Conservation (phyloP, 1,140 invertebrate genomes). For the Plutomurus gul region DNA sequence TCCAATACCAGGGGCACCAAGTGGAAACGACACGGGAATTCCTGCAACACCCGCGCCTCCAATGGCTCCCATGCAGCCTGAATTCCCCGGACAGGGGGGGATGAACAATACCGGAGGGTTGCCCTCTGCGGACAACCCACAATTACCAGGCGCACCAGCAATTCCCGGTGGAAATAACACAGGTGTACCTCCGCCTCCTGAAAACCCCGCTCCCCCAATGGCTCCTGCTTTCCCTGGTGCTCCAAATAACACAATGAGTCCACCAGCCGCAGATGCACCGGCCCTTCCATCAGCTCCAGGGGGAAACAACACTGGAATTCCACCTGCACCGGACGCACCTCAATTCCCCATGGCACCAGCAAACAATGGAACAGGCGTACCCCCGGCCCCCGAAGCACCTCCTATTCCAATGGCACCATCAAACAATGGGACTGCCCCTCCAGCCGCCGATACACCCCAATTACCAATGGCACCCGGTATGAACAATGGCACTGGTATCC, state of each 20-base stretch:
- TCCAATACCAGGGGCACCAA: not conserved
- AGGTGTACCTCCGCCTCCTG: not conserved
- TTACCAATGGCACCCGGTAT: not conserved
- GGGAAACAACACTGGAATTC: not conserved
- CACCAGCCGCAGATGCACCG: not conserved
- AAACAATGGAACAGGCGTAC: not conserved
- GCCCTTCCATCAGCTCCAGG: not conserved
- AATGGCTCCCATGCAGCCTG: not conserved
- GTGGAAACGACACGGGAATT: not conserved
- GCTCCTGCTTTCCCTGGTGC: too few species aligned
- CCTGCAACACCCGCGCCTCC: not conserved
- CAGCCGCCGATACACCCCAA: too few species aligned
- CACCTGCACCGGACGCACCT: not conserved
- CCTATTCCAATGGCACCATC: not conserved
- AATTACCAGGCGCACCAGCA: not conserved
- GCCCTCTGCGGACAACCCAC: too few species aligned
- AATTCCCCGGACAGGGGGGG: too few species aligned
- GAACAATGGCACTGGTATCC: too few species aligned
- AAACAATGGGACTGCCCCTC: not conserved
- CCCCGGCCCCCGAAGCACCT: not conserved
- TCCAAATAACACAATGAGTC: not conserved
- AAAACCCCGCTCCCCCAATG: not conserved
- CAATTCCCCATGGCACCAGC: not conserved
- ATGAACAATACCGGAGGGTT: too few species aligned
- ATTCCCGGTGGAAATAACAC: not conserved